Conservation (phyloP, 2,113 vertebrate species). For the Manacus vitellinus region DNA sequence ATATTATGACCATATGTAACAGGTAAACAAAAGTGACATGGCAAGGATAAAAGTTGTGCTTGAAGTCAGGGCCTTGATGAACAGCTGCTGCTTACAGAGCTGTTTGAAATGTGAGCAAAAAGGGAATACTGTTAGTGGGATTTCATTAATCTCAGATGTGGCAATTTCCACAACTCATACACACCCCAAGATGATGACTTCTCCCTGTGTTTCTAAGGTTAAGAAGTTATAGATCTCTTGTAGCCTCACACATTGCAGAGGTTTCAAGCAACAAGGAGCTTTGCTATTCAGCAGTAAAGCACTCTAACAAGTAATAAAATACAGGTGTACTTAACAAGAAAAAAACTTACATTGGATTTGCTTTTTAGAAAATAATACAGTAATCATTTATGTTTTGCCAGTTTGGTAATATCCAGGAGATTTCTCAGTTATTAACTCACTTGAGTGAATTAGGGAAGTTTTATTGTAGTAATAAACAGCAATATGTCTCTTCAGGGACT, state of each 20-base stretch:
- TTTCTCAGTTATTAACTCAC: constrained; percentile 43
- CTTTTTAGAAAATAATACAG: constrained; percentile 1
- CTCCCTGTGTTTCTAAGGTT: background rate
- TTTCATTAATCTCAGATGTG: background rate
- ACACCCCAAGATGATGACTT: background rate
- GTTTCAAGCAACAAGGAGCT: background rate
- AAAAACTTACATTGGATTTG: background rate
- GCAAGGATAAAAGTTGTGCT: background rate
- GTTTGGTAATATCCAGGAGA: constrained; percentile 14
- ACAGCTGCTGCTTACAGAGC: background rate
- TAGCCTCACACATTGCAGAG: background rate
- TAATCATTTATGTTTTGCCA: constrained; percentile 4
- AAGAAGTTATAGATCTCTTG: background rate
- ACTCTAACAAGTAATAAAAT: background rate
- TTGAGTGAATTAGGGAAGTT: constrained; percentile 52
- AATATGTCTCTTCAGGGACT: constrained; percentile 39
- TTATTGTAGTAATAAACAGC: constrained; percentile 48
- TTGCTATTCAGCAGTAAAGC: background rate
- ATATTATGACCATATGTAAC: background rate
- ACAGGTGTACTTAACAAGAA: background rate
- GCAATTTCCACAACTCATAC: background rate
- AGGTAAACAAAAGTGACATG: background rate
- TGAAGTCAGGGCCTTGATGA: background rate
- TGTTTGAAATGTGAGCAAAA: background rate
- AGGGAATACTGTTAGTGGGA: background rate